Percentiles rank a stretch among this genome's conserved stretches.
These are phyloP conservation scores for Fregetta grallaria DNA, from an alignment of 2,113 vertebrate genomes.

Conservation along the genomic window DNA sequence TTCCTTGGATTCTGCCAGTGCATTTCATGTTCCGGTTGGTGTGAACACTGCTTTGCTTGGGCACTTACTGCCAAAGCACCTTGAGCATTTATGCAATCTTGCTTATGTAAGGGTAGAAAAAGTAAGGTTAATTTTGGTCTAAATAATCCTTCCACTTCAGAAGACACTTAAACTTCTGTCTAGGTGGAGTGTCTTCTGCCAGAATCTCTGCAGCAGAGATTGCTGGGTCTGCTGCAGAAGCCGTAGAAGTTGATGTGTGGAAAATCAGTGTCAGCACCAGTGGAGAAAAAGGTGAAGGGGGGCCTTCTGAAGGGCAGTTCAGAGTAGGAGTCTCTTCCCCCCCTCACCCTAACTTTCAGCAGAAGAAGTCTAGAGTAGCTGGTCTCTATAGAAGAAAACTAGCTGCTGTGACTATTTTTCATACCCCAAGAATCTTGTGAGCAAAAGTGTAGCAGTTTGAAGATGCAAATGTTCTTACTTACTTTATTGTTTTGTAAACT, in stretches of 20 bases:
- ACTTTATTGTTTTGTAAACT: not conserved
- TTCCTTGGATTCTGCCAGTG: constrained; percentile 94
- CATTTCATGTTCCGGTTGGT: constrained; percentile 90
- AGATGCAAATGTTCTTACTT: not conserved
- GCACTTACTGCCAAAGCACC: not conserved
- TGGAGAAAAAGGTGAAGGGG: not conserved
- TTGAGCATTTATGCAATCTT: not conserved
- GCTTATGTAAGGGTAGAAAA: not conserved
- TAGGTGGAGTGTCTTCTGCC: not conserved
- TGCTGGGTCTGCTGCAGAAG: not conserved
- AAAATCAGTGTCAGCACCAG: not conserved
- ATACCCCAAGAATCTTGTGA: not conserved
- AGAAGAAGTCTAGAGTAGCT: not conserved
- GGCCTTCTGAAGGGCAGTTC: not conserved
- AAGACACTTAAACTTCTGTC: not conserved
- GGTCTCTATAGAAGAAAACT: not conserved
- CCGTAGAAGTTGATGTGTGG: not conserved
- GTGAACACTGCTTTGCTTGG: not conserved
- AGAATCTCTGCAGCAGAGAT: not conserved
- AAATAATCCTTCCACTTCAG: not conserved
- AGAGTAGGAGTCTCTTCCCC: not conserved
- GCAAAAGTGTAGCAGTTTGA: not conserved
- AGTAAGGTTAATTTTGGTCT: not conserved
- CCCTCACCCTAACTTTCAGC: not conserved
- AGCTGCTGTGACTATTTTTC: not conserved